These are phyloP conservation scores for Watsonalla cultraria DNA, from an alignment of 2,888 invertebrate species.

Conservation along the genomic window DNA sequence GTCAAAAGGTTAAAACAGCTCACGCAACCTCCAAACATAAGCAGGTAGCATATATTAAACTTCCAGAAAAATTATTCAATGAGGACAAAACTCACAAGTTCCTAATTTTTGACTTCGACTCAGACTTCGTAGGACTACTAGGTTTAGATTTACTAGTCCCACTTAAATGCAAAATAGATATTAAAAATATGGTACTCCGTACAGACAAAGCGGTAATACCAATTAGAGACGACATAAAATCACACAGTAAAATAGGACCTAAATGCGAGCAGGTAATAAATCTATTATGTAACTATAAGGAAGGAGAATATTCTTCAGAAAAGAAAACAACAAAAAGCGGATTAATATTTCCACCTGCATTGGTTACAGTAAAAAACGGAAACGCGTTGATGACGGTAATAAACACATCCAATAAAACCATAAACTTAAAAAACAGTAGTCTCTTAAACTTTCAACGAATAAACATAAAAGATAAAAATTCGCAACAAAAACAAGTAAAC, in stretches of 20 bases:
- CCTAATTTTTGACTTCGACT: conserved; percentile 24
- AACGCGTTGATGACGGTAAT: conserved; percentile 13
- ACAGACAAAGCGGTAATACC: conserved; percentile 14
- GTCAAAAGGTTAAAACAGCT: too few species aligned
- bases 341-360: conserved; percentile 11
- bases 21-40: conserved; percentile 36
- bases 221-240: conserved; percentile 17
- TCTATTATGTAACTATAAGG: conserved; percentile 14
- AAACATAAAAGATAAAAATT: neutral
- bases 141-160: conserved; percentile 18
- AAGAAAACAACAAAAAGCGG: conserved; percentile 12
- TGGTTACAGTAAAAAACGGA: conserved; percentile 16
- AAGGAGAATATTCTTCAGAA: conserved; percentile 13
- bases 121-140: conserved; percentile 22
- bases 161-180: conserved; percentile 19
- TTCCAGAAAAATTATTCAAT: conserved; percentile 15
- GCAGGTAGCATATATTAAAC: conserved; percentile 12
- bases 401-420: conserved; percentile 10
- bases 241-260: conserved; percentile 9
- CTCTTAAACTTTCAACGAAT: conserved; percentile 3
- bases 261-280: conserved; percentile 17
- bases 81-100: conserved; percentile 22
- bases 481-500: too few species aligned
- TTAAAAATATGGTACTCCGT: conserved; percentile 18
- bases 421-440: conserved; percentile 9